Percentiles rank a stretch among this genome's conserved stretches.
These are phyloP conservation scores for Auanema sp. DNA, from an alignment of 2,888 invertebrate species.

Conservation along the genomic window DNA sequence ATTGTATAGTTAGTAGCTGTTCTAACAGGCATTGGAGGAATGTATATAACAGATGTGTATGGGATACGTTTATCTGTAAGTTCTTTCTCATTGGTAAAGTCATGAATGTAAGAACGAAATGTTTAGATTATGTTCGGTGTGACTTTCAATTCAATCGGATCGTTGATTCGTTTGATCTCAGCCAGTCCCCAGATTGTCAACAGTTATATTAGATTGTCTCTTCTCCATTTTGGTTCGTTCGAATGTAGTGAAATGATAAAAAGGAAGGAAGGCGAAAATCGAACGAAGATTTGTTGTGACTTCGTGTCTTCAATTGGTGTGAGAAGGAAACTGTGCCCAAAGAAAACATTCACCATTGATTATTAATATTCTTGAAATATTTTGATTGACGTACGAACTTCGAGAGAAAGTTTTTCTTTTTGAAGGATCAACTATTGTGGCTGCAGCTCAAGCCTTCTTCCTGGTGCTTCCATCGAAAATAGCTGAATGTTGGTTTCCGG, in stretches of 20 bases:
- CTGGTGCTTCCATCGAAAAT: constrained; percentile 54
- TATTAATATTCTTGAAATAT: too few species aligned
- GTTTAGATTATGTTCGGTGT: constrained; percentile 1
- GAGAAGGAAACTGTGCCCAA: neutral
- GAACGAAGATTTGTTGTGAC: neutral
- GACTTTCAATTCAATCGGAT: constrained; percentile 5
- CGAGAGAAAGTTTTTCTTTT: neutral
- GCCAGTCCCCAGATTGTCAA: neutral
- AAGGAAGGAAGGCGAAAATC: neutral
- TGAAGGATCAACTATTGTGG: constrained; percentile 51
- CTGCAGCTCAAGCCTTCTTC: constrained; percentile 58
- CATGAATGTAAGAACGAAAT: neutral
- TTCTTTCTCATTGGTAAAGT: neutral
- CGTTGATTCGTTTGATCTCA: constrained; percentile 14
- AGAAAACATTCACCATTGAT: neutral
- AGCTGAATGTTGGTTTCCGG: constrained; percentile 62
- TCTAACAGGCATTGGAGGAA: constrained; percentile 55
- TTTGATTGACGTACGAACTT: too few species aligned
- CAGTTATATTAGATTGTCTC: too few species aligned
- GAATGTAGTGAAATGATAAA: neutral
- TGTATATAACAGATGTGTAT: constrained; percentile 62
- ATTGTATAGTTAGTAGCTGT: constrained; percentile 50
- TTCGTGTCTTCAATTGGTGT: neutral
- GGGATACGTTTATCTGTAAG: constrained; percentile 56
- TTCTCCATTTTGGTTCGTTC: too few species aligned